Evolutionary conservation across 2,113 vertebrate genomes (phyloP).

Genomic region (Formicarius rufipectus): DNA sequence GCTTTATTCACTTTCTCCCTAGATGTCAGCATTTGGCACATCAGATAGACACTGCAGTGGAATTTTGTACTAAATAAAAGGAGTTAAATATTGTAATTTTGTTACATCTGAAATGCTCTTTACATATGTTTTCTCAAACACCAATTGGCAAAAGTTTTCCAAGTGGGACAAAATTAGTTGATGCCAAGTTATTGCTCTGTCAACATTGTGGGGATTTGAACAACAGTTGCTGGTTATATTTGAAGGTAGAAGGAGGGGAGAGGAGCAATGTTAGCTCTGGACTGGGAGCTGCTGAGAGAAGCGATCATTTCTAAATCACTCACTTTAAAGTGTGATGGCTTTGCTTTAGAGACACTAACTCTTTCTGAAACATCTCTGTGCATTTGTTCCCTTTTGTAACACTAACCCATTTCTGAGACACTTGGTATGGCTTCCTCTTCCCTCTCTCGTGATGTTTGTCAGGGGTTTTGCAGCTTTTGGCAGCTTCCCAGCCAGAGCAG

Average conservation of each 20-base stretch:
- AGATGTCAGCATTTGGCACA: not conserved
- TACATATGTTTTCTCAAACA: not conserved
- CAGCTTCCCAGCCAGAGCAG: constrained; percentile 42
- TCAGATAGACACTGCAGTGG: not conserved
- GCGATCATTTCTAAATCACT: not conserved
- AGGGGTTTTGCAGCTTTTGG: constrained; percentile 27
- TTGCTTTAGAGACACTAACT: not conserved
- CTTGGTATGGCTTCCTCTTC: not conserved
- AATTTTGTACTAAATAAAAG: not conserved
- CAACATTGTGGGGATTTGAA: not conserved
- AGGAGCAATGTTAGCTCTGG: not conserved
- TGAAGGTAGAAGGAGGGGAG: not conserved
- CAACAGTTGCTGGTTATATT: not conserved
- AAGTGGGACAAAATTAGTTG: not conserved
- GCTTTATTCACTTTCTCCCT: not conserved
- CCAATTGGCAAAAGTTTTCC: not conserved
- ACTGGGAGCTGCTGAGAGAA: not conserved
- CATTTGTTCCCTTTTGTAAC: not conserved
- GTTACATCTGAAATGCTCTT: not conserved
- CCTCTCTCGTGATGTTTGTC: not conserved
- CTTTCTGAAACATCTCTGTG: not conserved
- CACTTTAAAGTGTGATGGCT: not conserved
- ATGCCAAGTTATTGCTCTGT: not conserved
- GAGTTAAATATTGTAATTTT: not conserved
- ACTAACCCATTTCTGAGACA: not conserved